These are phyloP conservation scores for Sipha maydis DNA, from an alignment of 2,888 invertebrate genomes.

Conservation along the genomic window DNA sequence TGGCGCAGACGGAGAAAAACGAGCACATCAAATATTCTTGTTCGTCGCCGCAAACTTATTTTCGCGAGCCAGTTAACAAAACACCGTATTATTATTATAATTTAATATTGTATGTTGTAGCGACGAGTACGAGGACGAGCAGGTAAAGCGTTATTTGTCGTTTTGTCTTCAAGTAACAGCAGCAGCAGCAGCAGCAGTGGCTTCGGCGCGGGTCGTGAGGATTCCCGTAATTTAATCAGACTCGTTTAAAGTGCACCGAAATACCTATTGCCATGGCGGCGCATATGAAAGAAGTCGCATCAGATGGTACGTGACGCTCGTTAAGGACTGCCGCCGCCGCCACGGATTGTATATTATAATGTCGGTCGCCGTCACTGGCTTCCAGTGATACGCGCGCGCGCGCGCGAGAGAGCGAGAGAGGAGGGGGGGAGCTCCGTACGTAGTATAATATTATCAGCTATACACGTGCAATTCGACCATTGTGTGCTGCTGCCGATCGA, in stretches of 20 bases:
- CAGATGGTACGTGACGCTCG: conserved; percentile 61
- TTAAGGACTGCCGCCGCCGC: conserved; percentile 48
- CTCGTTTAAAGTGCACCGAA: conserved; percentile 61
- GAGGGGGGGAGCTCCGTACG: not conserved
- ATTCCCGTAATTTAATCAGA: conserved; percentile 55
- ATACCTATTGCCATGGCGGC: conserved; percentile 49
- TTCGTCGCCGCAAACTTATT: not conserved
- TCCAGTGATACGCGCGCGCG: conserved; percentile 44
- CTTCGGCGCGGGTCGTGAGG: conserved; percentile 39
- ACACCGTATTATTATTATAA: not conserved
- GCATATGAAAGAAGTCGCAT: conserved; percentile 55
- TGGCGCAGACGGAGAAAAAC: too few species aligned
- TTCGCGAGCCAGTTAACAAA: not conserved
- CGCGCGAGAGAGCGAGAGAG: too few species aligned
- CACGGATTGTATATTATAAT: conserved; percentile 10
- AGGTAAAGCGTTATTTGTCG: not conserved
- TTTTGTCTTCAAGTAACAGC: not conserved
- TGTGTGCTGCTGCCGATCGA: too few species aligned
- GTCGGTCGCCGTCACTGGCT: conserved; percentile 24
- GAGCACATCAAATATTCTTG: too few species aligned
- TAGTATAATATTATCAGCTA: not conserved
- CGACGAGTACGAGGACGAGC: not conserved
- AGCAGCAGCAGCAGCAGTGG: too few species aligned
- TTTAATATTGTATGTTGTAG: not conserved
- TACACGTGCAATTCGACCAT: not conserved